A percentile compares a stretch with the other conserved stretches of the same genome.
phyloP scores from a whole-genome alignment of 2,888 invertebrate species.

The Pristionchus entomophagus region DNA sequence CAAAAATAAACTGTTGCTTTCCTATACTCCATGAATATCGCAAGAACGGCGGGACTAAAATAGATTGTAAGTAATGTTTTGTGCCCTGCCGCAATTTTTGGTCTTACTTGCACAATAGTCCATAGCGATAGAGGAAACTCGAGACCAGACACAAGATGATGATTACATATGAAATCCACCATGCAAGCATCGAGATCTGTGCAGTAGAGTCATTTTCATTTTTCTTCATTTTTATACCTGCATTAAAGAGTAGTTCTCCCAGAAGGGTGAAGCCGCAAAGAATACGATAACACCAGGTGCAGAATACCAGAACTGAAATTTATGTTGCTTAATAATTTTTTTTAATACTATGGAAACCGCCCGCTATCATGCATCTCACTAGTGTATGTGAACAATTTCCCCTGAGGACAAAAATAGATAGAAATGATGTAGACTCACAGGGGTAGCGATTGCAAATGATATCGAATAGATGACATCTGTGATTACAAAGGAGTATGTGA shows the following conservation, averaged over 20 bases:
- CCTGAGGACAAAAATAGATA: too few species aligned
- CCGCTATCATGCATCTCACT: too few species aligned
- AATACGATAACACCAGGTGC: not conserved
- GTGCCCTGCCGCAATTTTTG: too few species aligned
- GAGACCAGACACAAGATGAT: not conserved
- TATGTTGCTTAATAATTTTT: not conserved
- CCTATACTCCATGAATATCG: not conserved
- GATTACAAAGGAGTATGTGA: conserved; percentile 25
- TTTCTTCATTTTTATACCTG: not conserved
- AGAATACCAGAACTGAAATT: not conserved
- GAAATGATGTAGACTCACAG: not conserved
- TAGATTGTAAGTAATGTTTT: not conserved
- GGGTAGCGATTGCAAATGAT: not conserved
- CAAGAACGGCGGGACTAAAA: not conserved
- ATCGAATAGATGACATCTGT: conserved; percentile 14
- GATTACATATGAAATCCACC: conserved; percentile 14
- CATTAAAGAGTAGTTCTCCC: not conserved
- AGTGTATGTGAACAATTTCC: too few species aligned
- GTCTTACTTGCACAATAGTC: conserved; percentile 4
- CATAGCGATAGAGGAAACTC: conserved; percentile 31
- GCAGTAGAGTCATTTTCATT: not conserved
- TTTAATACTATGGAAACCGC: not conserved
- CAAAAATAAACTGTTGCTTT: not conserved
- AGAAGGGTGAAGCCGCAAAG: conserved; percentile 8
- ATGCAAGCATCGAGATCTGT: conserved; percentile 4